Conservation (phyloP, 2,888 invertebrate genomes). For the Eupithecia subumbrata region DNA sequence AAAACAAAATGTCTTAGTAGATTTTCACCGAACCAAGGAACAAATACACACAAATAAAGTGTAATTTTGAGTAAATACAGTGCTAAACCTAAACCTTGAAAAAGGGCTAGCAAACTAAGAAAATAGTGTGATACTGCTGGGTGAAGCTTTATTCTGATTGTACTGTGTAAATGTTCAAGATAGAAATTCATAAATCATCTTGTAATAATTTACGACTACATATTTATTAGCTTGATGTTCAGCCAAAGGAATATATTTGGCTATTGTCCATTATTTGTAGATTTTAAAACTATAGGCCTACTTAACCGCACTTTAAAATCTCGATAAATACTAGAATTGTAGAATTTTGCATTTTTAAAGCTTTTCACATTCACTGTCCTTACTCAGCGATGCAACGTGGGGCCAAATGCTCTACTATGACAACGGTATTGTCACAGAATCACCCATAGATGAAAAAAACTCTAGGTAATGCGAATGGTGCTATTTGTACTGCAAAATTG, state of each 20-base stretch:
- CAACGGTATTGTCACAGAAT: no score
- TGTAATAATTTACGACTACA: constrained; percentile 18
- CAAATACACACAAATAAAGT: neutral
- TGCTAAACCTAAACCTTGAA: neutral
- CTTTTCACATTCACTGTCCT: neutral
- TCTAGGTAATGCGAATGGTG: no score
- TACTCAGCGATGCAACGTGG: neutral
- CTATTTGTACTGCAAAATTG: no score
- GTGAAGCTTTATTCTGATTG: neutral
- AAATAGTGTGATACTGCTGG: neutral
- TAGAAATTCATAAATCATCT: constrained; percentile 17
- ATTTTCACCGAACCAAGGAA: neutral
- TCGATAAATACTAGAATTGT: neutral
- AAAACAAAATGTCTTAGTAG: neutral
- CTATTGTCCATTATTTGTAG: constrained; percentile 16
- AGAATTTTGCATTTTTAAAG: neutral
- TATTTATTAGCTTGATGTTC: constrained; percentile 22
- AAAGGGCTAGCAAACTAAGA: neutral
- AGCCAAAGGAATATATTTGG: constrained; percentile 21
- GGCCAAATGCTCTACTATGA: no score
- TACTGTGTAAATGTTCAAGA: constrained; percentile 11
- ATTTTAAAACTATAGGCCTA: neutral
- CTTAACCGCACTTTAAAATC: neutral
- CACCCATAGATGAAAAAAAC: no score
- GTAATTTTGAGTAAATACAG: neutral